Evolutionary conservation across 2,888 invertebrate species (phyloP), one percentile per base, ranked within the genome.

Genomic region (Agrilus cyanescens): DNA sequence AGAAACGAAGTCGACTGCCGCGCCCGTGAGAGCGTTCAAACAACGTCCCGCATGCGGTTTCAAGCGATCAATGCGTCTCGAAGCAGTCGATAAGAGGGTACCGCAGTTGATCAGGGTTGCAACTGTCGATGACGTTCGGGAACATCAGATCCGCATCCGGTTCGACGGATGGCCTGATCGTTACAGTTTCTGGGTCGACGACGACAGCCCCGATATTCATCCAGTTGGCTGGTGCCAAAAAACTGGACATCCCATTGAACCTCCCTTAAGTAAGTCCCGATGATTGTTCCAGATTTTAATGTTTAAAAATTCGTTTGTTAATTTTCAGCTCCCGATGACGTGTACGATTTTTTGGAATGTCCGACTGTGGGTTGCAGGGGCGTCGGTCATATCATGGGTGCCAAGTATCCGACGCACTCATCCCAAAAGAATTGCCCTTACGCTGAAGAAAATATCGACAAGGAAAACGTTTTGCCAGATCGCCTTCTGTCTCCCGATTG

Each of bases 221-320:
- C 94, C 94, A 1, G 79, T 87, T 48, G 86, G 87, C 30, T 95
- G 93, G 91, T 90, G 91, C 62, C 74, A 79, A 49, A 86, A 86
- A 67, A 91, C 91, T 1, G 83, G 82, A 2, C 93, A 94, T 63
- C 83, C 85, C 0, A 67, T 94, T 18, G 86, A 90, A 62, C 80
- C 85, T 8, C 93, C 93, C 12, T 73, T 88, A 35, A 82, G 85
- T 79, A 62, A 75, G 77, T 69, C 38, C 30, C 41, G 41, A 29
- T 41, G 20, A 25, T 40, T 15, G 36, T 15, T 33, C 7, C 32
- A 18, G 16, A 16, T 30, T 12, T 35, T 38, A 37, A 44, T 47
- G 40, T 47, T 33, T 43, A 35, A 34, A 41, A 31, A 36, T 43
- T 10, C n/a, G n/a, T n/a, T 13, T 30, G 30, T 39, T 20, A 44